Evolutionary conservation across 1,140 invertebrate species (phyloP).

Genomic region (Drosophila biarmipes): DNA sequence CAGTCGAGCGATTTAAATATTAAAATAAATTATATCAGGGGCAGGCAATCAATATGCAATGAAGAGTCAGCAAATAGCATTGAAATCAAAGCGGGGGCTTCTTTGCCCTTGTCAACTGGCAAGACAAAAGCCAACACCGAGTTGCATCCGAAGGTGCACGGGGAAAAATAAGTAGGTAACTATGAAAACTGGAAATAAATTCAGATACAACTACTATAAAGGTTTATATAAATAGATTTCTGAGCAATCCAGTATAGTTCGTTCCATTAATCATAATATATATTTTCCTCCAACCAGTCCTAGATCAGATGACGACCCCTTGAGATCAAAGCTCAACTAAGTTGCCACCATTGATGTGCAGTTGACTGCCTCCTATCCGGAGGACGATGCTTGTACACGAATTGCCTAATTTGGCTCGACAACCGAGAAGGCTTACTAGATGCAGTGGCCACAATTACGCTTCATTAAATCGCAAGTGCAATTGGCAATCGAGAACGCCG

Average conservation of each 20-base stretch:
- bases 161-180: neutral
- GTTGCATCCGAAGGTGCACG: constrained; percentile 30
- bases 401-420: constrained; percentile 61
- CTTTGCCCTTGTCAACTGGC: constrained; percentile 25
- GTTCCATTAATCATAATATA: too few species aligned
- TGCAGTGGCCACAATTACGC: constrained; percentile 66
- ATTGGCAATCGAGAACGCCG: constrained; percentile 52
- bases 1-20: constrained; percentile 42
- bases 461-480: constrained; percentile 79
- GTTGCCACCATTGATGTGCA: neutral
- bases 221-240: too few species aligned
- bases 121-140: constrained; percentile 19
- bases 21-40: constrained; percentile 47
- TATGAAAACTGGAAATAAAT: neutral
- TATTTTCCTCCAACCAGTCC: too few species aligned
- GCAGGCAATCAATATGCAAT: constrained; percentile 22
- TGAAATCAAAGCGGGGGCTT: neutral
- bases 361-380: neutral
- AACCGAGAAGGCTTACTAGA: constrained; percentile 20
- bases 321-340: neutral
- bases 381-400: constrained; percentile 26
- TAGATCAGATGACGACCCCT: neutral
- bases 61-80: constrained; percentile 15
- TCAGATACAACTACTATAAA: neutral
- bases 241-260: too few species aligned